Conservation (phyloP, 1,140 invertebrate species). For the Chionoecetes opilio region DNA sequence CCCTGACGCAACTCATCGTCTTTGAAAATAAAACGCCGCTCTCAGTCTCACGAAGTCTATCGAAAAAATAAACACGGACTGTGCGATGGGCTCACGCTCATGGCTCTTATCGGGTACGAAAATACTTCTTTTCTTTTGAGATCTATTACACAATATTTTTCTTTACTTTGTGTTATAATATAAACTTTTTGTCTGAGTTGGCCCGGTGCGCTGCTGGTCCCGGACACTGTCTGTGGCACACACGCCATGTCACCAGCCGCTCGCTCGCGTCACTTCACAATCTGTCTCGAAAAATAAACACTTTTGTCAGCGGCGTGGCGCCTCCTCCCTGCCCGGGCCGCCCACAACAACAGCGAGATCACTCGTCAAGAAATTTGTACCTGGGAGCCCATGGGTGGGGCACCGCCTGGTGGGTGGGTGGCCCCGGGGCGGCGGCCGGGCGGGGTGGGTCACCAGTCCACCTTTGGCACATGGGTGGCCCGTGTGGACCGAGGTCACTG, state of each 20-base stretch:
- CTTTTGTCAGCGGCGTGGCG: neutral
- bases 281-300: neutral
- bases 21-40: neutral
- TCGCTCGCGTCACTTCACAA: neutral
- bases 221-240: neutral
- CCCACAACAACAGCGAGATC: conserved; percentile 69
- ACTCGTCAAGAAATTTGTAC: conserved; percentile 77
- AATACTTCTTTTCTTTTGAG: conserved; percentile 43
- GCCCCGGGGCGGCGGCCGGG: neutral
- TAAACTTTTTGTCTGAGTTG: neutral
- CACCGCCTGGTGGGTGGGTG: neutral
- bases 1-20: too few species aligned
- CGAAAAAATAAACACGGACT: neutral
- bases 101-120: conserved; percentile 51
- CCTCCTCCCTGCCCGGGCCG: conserved; percentile 19
- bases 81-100: neutral
- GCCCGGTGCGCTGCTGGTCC: neutral
- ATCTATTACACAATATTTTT: conserved; percentile 42
- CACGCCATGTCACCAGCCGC: neutral
- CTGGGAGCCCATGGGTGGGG: conserved; percentile 64
- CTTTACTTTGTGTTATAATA: conserved; percentile 44
- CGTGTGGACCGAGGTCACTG: conserved; percentile 49
- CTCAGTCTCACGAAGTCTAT: neutral
- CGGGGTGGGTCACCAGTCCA: conserved; percentile 55
- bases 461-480: conserved; percentile 66